Base-by-base conservation (phyloP, 2,113 vertebrate genomes). In the Myotis yumanensis region DNA sequence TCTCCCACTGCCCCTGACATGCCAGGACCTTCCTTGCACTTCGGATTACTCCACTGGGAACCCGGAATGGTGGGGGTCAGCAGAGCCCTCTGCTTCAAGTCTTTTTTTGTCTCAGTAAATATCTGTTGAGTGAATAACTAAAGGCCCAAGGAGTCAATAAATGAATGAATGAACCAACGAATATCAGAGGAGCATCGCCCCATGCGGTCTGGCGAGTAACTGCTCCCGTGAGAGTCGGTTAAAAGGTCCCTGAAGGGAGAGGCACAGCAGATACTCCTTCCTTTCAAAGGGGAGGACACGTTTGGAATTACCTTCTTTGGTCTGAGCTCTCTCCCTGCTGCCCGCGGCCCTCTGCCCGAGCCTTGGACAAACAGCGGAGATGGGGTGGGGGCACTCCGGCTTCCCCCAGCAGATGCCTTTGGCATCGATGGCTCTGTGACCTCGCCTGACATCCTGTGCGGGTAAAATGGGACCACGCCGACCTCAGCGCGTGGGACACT, bases 1-100 rank as follows among this genome's bases (percentile, higher is more conserved):
- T 4, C 7, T 11, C 32, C 3, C 2, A 2, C 14, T 8, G 22
- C 51, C 15, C 28, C 7, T 28, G 11, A 5, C 23, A 17, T 0
- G 0, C 32, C n/a, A 8, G 66, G 35, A 16, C 18, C n/a, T 69
- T 57, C 22, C 57, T 16, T 35, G 30, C 10, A 32, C 1, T 52
- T 66, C 30, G 0, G 0, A 3, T 22, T 15, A 30, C 18, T 46
- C 72, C 77, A n/a, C 11, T 52, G 8, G 4, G 0, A 64, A 28
- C 37, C 5, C 15, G 82, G 25, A 54, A 35, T 0, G 4, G 30
- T 57, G 52, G 7, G 15, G 46, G 8, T 6, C 16, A 4, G 25
- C 3, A 11, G 37, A 7, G 2, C 3, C 7, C 11, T 11, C n/a
- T 68, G 59, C 35, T 57, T 73, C 57, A 32, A 46, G 62, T 23